Conservation (phyloP, 2,888 invertebrate species). For the Leptogaster cylindrica region DNA sequence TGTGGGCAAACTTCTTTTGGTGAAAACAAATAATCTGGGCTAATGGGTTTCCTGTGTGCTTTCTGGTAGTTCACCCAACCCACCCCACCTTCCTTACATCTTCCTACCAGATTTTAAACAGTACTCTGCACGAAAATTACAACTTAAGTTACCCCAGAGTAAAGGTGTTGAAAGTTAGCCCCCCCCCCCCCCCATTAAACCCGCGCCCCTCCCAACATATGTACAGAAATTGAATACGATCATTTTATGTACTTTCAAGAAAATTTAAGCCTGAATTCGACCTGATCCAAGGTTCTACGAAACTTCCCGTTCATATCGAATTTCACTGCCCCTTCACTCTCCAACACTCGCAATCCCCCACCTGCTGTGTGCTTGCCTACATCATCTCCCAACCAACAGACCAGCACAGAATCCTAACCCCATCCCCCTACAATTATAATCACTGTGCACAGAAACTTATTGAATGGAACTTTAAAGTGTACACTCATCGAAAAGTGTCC, state of each 20-base stretch:
- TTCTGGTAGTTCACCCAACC: no score
- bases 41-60: slow-evolving; percentile 33
- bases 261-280: slow-evolving; percentile 6
- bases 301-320: no score
- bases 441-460: slow-evolving; percentile 5
- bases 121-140: slow-evolving; percentile 25
- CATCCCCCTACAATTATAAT: no score
- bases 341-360: no score
- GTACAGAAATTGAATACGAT: slow-evolving; percentile 18
- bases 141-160: slow-evolving; percentile 15
- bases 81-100: no score
- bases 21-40: slow-evolving; percentile 26
- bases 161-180: slow-evolving; percentile 19
- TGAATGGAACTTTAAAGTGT: not conserved
- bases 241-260: slow-evolving; percentile 9
- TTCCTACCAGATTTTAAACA: no score
- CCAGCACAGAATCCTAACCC: no score
- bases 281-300: no score
- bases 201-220: not conserved
- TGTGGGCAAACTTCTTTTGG: slow-evolving; percentile 28
- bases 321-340: no score
- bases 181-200: not conserved
- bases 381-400: no score
- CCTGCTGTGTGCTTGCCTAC: no score
- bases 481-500: not conserved